phyloP scores from a whole-genome alignment of 2,797 vertebrate species.

The Parauchenoglanis punctatus region DNA sequence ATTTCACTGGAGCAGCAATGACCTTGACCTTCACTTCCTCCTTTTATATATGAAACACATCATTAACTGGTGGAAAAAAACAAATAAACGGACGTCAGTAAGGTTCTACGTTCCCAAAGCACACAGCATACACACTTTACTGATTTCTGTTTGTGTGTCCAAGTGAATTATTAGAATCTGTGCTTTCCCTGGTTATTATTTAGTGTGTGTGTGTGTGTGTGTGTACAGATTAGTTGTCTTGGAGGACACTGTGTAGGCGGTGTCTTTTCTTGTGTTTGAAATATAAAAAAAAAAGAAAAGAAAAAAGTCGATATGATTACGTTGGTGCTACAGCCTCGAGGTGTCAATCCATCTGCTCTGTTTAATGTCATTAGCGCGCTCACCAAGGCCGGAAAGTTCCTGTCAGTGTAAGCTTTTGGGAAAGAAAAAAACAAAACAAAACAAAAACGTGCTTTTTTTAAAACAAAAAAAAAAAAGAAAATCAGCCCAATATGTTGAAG shows the following conservation, averaged over 20 bases:
- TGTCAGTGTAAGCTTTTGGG: slow-evolving; percentile 26
- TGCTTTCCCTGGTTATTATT: neutral
- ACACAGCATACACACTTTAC: neutral
- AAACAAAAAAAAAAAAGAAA: neutral
- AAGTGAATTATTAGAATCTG: neutral
- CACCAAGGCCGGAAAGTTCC: slow-evolving; percentile 24
- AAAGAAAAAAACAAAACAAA: neutral
- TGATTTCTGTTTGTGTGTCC: neutral
- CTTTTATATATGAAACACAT: slow-evolving; percentile 31
- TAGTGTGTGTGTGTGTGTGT: slow-evolving; percentile 13
- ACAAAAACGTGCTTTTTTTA: slow-evolving; percentile 19
- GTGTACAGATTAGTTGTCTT: slow-evolving; percentile 5
- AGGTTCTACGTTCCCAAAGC: neutral
- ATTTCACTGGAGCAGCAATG: slow-evolving; percentile 47
- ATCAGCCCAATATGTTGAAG: slow-evolving; percentile 46
- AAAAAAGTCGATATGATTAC: slow-evolving; percentile 36
- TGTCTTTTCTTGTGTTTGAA: slow-evolving; percentile 39
- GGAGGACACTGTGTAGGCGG: slow-evolving; percentile 47
- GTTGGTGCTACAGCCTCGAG: slow-evolving; percentile 38
- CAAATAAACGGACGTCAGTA: neutral
- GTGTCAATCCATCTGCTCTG: slow-evolving; percentile 53
- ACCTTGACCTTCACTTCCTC: slow-evolving; percentile 51
- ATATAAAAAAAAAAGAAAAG: neutral
- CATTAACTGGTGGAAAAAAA: slow-evolving; percentile 23
- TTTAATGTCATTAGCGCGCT: slow-evolving; percentile 40